These are phyloP conservation scores for Crotalus helleri DNA, from an alignment of 2,113 vertebrate species.

Conservation along the genomic window DNA sequence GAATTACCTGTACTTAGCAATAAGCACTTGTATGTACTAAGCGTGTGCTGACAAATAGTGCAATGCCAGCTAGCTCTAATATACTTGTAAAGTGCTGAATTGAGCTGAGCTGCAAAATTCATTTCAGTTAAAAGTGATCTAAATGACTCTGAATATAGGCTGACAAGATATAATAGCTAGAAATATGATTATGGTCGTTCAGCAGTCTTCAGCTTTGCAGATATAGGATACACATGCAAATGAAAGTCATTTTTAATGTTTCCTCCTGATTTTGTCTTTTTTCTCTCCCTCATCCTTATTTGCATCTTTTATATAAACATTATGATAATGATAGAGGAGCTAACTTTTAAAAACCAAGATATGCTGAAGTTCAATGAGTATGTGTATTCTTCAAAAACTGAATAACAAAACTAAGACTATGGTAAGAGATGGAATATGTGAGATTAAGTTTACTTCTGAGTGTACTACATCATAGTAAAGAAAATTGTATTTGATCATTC, in stretches of 20 bases:
- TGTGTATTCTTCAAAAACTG: not conserved
- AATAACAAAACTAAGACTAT: not conserved
- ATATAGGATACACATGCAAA: not conserved
- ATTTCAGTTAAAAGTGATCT: not conserved
- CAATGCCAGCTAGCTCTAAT: not conserved
- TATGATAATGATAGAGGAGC: not conserved
- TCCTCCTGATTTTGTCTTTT: not conserved
- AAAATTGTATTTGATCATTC: not conserved
- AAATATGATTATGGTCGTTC: not conserved
- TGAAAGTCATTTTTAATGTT: not conserved
- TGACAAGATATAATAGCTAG: not conserved
- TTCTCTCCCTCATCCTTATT: not conserved
- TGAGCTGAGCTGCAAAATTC: not conserved
- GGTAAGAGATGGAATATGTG: not conserved
- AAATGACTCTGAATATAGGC: not conserved
- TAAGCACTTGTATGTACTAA: not conserved
- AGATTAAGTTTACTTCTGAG: not conserved
- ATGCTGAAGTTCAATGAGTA: not conserved
- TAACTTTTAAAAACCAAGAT: not conserved
- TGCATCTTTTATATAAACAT: not conserved
- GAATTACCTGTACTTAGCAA: not conserved
- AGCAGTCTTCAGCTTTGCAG: not conserved
- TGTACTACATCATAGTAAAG: not conserved
- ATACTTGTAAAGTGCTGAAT: not conserved
- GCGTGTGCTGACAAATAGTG: not conserved